Base-by-base conservation (phyloP, 2,888 invertebrate genomes). In the Smittia aterrima region DNA sequence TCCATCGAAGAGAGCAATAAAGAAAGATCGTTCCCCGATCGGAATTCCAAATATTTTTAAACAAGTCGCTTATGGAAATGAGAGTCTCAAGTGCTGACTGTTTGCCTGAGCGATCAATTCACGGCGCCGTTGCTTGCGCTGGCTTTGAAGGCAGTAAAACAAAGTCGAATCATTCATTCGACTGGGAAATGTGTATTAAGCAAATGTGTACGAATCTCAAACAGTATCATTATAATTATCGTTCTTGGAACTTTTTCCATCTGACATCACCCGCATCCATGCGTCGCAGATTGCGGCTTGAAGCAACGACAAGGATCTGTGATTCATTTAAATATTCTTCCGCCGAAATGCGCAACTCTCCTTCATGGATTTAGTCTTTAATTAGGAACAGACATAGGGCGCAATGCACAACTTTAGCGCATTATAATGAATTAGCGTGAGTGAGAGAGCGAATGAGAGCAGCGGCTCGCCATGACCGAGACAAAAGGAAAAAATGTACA, bases 11-110 rank as follows among this genome's bases (percentile, higher is more conserved):
- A 58, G 13, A 58, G 16, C 27, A 64, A 64, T 9, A 22, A 24
- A 64, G 27, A 64, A 13, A 64, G 11, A 18, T 58, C 18, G 58
- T 58, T 58, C 18, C 32, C 53, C 58, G 64, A 64, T 64, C 22
- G 64, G 64, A 64, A 64, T 64, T 64, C 22, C 20, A 64, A 64
- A 64, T 64, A 9, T 64, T 25, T 64, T 64, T 13, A 64, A 27
- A 64, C 64, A 64, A 58, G 58, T 47, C 58, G 58, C 22, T 6
- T 58, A 58, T 58, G 58, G 22, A 58, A 58, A 58, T 58, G 22
- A 58, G 7, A 47, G 7, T 13, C 3, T 58, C 58, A 58, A 58
- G 58, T 58, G 22, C 58, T 22, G 58, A 1, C 16, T 58, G 20
- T 32, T 32, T 32, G 47, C 47, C 16, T 22, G 20, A 9, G 58